Conservation (phyloP, 2,797 vertebrate species). For the Cheirogaleus major region DNA sequence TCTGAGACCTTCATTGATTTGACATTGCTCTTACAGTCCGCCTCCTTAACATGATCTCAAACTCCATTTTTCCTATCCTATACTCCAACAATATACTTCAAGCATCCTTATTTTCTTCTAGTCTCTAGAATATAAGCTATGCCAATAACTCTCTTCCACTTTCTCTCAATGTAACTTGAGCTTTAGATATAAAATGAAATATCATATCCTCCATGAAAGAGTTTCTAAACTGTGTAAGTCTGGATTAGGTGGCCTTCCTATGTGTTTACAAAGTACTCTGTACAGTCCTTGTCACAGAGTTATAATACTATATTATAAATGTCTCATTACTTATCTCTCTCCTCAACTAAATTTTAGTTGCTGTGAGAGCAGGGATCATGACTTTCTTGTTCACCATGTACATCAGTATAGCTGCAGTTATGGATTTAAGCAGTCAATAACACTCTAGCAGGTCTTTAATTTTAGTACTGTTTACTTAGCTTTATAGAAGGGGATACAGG, state of each 20-base stretch:
- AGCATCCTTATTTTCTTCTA: not conserved
- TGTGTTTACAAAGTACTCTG: not conserved
- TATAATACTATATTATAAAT: not conserved
- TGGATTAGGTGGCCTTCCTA: not conserved
- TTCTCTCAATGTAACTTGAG: not conserved
- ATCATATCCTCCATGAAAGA: not conserved
- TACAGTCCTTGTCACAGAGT: not conserved
- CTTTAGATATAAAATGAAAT: not conserved
- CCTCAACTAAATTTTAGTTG: not conserved
- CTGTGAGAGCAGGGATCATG: not conserved
- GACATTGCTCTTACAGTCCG: not conserved
- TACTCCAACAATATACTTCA: not conserved
- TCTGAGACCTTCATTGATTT: not conserved
- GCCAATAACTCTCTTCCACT: not conserved
- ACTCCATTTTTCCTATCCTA: not conserved
- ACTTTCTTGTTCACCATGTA: not conserved
- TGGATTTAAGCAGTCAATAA: not conserved
- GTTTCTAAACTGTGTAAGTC: not conserved
- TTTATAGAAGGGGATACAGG: not conserved
- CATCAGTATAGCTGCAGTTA: not conserved
- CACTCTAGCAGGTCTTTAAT: not conserved
- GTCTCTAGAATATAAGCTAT: not conserved
- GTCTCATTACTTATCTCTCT: not conserved
- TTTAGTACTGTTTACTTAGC: not conserved
- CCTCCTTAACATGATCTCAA: not conserved